phyloP scores from a whole-genome alignment of 2,113 vertebrate genomes.

The Catagonus wagneri region DNA sequence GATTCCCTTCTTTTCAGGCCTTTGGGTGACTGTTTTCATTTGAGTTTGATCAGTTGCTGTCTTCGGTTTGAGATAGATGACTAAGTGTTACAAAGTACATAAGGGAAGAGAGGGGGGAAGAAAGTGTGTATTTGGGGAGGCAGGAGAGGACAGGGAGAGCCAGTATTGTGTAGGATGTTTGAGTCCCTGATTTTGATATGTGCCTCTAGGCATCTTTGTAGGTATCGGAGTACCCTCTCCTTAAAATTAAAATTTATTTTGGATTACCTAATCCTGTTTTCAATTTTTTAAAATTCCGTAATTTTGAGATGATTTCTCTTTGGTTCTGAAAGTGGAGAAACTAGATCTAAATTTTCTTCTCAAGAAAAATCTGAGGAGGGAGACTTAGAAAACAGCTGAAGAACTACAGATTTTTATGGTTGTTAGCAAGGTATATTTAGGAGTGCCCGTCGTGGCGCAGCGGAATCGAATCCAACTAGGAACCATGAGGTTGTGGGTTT shows the following conservation, averaged over 20 bases:
- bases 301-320: constrained; percentile 31
- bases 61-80: constrained; percentile 17
- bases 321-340: constrained; percentile 31
- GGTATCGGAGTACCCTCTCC: background rate
- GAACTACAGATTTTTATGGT: background rate
- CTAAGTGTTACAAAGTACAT: constrained; percentile 18
- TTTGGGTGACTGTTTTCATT: background rate
- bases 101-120: background rate
- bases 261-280: background rate
- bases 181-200: background rate
- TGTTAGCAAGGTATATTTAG: constrained; percentile 28
- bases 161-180: background rate
- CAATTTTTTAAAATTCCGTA: background rate
- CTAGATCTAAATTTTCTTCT: constrained; percentile 31
- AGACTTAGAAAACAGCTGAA: constrained; percentile 20
- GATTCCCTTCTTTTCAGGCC: constrained; percentile 38
- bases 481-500: too few relatives aligned
- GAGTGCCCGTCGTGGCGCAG: too few relatives aligned
- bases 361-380: constrained; percentile 17
- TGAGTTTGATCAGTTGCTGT: constrained; percentile 37
- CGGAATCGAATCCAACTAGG: too few relatives aligned
- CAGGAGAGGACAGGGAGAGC: background rate
- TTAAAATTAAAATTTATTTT: constrained; percentile 29
- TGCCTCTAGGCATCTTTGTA: background rate
- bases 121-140: background rate